Conservation (phyloP, 1,140 invertebrate species). For the Ceratina calcarata region DNA sequence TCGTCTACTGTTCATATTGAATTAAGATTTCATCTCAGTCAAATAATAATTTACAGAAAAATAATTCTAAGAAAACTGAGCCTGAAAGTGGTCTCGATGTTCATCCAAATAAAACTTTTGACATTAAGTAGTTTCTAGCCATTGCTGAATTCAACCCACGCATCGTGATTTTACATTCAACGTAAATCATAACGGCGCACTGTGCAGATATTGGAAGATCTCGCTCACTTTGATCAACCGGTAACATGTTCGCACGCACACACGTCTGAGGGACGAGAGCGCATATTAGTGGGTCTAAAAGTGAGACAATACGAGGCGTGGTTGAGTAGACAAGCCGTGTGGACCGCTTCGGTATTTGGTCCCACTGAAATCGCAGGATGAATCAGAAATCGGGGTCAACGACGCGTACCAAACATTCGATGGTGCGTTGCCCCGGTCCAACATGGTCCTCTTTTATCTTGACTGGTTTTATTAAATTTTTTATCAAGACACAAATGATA, state of each 20-base stretch:
- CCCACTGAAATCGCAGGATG: conserved; percentile 50
- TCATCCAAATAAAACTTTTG: too few species aligned
- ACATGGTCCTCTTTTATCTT: not conserved
- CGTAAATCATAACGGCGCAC: conserved; percentile 27
- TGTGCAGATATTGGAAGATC: conserved; percentile 38
- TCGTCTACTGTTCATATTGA: too few species aligned
- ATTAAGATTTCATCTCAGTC: too few species aligned
- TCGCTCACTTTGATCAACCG: conserved; percentile 42
- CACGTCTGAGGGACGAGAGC: conserved; percentile 1
- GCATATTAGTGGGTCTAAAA: conserved; percentile 40
- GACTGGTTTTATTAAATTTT: conserved; percentile 14
- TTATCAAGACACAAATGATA: not conserved
- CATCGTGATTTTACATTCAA: conserved; percentile 36
- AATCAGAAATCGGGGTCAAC: conserved; percentile 54
- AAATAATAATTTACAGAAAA: too few species aligned
- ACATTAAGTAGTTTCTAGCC: not conserved
- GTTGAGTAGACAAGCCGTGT: conserved; percentile 33
- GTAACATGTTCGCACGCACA: conserved; percentile 20
- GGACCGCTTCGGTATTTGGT: conserved; percentile 40
- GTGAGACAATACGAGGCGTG: conserved; percentile 56
- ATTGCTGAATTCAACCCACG: conserved; percentile 37
- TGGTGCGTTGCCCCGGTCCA: conserved; percentile 39
- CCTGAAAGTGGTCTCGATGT: too few species aligned
- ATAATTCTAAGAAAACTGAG: too few species aligned
- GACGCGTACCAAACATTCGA: conserved; percentile 47